These are phyloP conservation scores for Columba guinea DNA, from an alignment of 2,797 vertebrate species.

Conservation along the genomic window DNA sequence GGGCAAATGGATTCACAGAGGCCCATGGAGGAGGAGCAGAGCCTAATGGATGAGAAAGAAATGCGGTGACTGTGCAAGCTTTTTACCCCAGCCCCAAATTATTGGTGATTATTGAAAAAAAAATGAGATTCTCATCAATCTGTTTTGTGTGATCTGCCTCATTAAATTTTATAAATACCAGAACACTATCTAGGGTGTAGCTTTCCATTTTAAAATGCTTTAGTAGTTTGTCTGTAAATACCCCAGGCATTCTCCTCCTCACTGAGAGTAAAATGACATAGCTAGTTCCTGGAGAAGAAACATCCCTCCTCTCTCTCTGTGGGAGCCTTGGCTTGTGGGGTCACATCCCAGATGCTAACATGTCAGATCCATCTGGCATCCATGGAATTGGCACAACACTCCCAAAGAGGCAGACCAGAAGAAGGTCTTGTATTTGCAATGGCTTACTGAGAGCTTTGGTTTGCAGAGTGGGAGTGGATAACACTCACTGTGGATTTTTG, in stretches of 20 bases:
- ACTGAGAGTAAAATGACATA: neutral
- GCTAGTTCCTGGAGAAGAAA: neutral
- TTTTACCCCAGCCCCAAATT: neutral
- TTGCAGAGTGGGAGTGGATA: neutral
- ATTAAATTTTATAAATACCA: neutral
- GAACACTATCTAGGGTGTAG: neutral
- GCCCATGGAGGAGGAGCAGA: neutral
- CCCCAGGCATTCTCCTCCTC: neutral
- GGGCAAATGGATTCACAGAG: neutral
- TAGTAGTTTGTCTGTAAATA: neutral
- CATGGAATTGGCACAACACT: neutral
- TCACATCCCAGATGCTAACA: neutral
- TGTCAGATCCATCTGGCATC: neutral
- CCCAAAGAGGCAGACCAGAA: neutral
- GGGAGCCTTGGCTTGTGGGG: neutral
- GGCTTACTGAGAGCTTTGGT: neutral
- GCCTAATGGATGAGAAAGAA: neutral
- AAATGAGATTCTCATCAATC: neutral
- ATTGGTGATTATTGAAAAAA: neutral
- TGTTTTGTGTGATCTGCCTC: neutral
- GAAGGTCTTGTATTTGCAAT: neutral
- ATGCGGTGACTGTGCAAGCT: neutral
- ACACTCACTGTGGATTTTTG: neutral
- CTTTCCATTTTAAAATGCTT: neutral
- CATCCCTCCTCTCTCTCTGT: neutral